Evolutionary conservation across 2,797 vertebrate species (phyloP), one percentile per base, ranked within the genome.

Genomic region (Tragelaphus eurycerus): DNA sequence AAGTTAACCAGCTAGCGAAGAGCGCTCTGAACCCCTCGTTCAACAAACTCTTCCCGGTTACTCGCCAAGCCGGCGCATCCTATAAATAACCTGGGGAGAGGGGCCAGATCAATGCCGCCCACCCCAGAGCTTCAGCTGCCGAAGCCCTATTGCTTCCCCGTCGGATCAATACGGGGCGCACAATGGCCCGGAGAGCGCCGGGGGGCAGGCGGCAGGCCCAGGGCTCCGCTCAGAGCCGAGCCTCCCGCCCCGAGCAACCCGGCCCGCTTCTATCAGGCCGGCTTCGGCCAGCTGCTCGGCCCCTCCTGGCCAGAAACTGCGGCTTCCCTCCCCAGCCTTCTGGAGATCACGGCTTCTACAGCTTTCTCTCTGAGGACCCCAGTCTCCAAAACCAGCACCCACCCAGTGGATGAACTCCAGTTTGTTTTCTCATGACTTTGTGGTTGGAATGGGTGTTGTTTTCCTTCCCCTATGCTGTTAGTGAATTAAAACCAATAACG

Each of bases 111-210:
- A 99, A 99, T 99, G 99, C 98, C 98, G 98, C 99, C 99, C 99
- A 99, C 99, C 99, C 99, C 98, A 98, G 99, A 99, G 99, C 99
- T 99, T 99, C 99, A 99, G 99, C 99, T 99, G 99, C 98, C 98
- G 98, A 98, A 98, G 99, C 99, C 99, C 98, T 99, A 99, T 99
- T 99, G 99, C 99, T 99, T 99, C 99, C 99, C 98, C 97, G 98
- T 98, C 99, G 98, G 99, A 99, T 99, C 99, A 98, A 99, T 99
- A 99, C 6, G 6, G 74, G 98, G 98, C 98, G 98, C 98, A 95
- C 98, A 98, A 98, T 86, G 98, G 98, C 98, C 97, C 54, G 95
- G 93, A 97, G 98, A 98, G 98, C 98, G 98, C 97, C 93, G 84
- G 98, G 98, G 98, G 98, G 98, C 98, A 97, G 81, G 96, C 98